Base-by-base conservation (phyloP, 2,888 invertebrate genomes). In the Erebia palarica region DNA sequence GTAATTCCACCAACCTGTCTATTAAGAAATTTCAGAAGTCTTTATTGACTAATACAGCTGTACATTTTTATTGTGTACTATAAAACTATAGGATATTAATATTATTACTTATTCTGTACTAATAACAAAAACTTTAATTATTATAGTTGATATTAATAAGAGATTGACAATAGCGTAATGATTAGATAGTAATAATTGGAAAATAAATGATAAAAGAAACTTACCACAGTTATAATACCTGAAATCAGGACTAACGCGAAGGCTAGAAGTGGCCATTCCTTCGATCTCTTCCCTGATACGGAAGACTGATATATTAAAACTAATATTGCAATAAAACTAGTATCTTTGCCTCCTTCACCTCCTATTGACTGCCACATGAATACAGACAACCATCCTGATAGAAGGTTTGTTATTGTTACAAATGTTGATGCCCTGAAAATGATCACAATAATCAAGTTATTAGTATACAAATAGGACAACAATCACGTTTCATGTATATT, bases 171-270 rank as follows among this genome's bases (percentile, higher is more conserved):
- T 47, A 47, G 47, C 13, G 10, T 47, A 47, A 2, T 13, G 11
- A 47, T 27, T n/a, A 27, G 9, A 36, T 14, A n/a, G n/a, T n/a
- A 27, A 14, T 36, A 36, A 14, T 18, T 11, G 10, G 3, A n/a
- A 65, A 53, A 53, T n/a, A 21, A 21, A 36, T 36, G 36, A 36
- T 36, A 36, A 36, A 49, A 13, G 11, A 21, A 53, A 83, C 93
- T 87, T 87, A 95, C 96, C 94, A 95, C 91, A 80, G 94, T 95
- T 21, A 95, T 92, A 75, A 95, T 90, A 73, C 95, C 95, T 71
- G 95, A 94, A 60, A 94, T 79, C 14, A 95, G 84, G 21, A 95
- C 88, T 18, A 94, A 80, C 59, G 92, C 86, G 78, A 94, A 95
- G 0, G 94, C 93, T 7, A 95, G 81, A 18, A 94, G 81, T 0